phyloP scores from a whole-genome alignment of 2,888 invertebrate genomes.

The Ganaspis brasiliensis region DNA sequence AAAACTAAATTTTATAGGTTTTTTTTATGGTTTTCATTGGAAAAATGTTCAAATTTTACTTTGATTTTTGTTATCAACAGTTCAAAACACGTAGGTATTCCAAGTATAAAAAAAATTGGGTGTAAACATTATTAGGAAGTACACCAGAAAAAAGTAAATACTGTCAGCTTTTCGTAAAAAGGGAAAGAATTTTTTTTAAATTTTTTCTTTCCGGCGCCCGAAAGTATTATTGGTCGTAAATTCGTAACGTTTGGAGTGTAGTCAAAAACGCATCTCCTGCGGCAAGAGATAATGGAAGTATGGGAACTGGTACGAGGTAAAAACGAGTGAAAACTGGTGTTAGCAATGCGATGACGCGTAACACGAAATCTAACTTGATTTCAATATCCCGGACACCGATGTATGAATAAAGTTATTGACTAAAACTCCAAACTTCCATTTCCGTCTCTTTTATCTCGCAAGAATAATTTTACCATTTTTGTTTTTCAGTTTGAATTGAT shows the following conservation, averaged over 20 bases:
- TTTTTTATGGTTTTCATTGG: too few species aligned
- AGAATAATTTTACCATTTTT: neutral
- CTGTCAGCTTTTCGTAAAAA: too few species aligned
- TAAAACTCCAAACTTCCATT: neutral
- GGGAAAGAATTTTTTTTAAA: neutral
- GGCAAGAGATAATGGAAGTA: neutral
- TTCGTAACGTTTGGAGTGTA: slow-evolving; percentile 1
- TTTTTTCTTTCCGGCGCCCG: neutral
- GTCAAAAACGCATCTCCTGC: neutral
- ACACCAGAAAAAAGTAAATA: too few species aligned
- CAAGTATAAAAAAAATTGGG: too few species aligned
- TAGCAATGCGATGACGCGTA: slow-evolving; percentile 20
- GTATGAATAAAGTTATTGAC: slow-evolving; percentile 11
- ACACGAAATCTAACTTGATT: slow-evolving; percentile 16
- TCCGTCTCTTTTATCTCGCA: neutral
- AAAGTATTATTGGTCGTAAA: slow-evolving; percentile 15
- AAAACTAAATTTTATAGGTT: too few species aligned
- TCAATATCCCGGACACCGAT: neutral
- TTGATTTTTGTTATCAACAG: too few species aligned
- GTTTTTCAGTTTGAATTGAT: neutral
- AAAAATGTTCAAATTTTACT: too few species aligned
- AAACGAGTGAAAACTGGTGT: slow-evolving; percentile 21
- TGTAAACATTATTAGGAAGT: too few species aligned
- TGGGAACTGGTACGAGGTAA: slow-evolving; percentile 15
- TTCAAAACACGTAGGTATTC: too few species aligned